phyloP scores from a whole-genome alignment of 2,797 vertebrate species.

The Myotis planiceps region DNA sequence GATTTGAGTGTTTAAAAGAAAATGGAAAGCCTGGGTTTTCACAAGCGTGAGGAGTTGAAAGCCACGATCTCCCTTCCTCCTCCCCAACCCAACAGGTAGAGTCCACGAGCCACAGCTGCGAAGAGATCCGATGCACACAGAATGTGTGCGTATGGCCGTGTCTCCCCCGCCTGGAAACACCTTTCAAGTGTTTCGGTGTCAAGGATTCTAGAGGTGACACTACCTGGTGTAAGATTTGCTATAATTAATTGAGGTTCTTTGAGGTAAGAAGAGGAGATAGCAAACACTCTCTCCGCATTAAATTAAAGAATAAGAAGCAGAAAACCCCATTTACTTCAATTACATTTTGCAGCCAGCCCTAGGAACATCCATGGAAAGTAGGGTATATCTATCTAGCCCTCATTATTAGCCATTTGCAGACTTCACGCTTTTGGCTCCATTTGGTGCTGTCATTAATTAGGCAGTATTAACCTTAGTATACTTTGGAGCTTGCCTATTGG shows the following conservation, averaged over 20 bases:
- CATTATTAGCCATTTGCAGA: conserved; percentile 80
- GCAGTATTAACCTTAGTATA: conserved; percentile 76
- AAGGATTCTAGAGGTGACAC: background rate
- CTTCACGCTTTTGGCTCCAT: conserved; percentile 76
- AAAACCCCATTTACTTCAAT: conserved; percentile 71
- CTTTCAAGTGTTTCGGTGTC: conserved; percentile 7
- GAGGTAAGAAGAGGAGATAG: conserved; percentile 30
- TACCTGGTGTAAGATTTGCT: background rate
- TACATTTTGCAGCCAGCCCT: conserved; percentile 68
- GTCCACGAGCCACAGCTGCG: background rate
- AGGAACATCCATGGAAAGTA: conserved; percentile 61
- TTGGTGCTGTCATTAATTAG: conserved; percentile 81
- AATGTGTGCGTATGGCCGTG: background rate
- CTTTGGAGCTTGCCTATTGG: conserved; percentile 62
- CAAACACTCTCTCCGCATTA: conserved; percentile 26
- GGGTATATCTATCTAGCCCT: conserved; percentile 67
- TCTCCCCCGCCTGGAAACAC: background rate
- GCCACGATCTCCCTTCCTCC: background rate
- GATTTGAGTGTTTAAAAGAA: background rate
- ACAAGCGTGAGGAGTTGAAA: background rate
- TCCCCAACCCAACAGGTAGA: background rate
- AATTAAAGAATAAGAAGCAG: conserved; percentile 59
- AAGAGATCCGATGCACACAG: background rate
- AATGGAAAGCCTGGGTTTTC: background rate
- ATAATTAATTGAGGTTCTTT: conserved; percentile 3